Conservation (phyloP, 1,140 invertebrate genomes). For the Oedothorax gibbosus region DNA sequence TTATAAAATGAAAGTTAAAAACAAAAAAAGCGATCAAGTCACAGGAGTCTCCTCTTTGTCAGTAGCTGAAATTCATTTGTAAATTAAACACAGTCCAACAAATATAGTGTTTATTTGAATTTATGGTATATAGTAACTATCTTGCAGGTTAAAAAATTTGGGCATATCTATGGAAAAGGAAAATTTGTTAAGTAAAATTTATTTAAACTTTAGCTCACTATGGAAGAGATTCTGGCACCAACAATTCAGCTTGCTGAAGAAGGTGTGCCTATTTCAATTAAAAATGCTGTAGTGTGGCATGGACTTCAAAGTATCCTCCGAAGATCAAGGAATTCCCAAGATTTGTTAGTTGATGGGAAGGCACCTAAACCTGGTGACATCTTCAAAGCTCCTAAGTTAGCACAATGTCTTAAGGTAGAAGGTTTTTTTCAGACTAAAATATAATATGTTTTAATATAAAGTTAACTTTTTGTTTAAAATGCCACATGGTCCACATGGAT, state of each 20-base stretch:
- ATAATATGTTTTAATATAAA: too few relatives aligned
- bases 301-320: not conserved
- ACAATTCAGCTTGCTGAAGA: constrained; percentile 14
- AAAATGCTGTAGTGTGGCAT: not conserved
- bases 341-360: constrained; percentile 62
- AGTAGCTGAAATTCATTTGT: too few relatives aligned
- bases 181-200: not conserved
- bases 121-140: not conserved
- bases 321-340: constrained; percentile 21
- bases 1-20: too few relatives aligned
- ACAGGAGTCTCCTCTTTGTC: too few relatives aligned
- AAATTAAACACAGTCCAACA: too few relatives aligned
- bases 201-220: constrained; percentile 8
- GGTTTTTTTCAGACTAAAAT: too few relatives aligned
- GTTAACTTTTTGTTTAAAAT: too few relatives aligned
- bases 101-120: too few relatives aligned
- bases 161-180: too few relatives aligned
- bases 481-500: too few relatives aligned
- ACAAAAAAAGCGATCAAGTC: too few relatives aligned
- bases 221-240: constrained; percentile 18
- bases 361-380: constrained; percentile 68
- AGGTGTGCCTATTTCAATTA: constrained; percentile 11
- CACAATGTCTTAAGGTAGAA: constrained; percentile 65
- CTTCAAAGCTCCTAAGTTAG: constrained; percentile 67
- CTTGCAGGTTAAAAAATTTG: too few relatives aligned